Evolutionary conservation across 2,113 vertebrate genomes (phyloP).

Genomic region (Plecturocebus donacophilus): DNA sequence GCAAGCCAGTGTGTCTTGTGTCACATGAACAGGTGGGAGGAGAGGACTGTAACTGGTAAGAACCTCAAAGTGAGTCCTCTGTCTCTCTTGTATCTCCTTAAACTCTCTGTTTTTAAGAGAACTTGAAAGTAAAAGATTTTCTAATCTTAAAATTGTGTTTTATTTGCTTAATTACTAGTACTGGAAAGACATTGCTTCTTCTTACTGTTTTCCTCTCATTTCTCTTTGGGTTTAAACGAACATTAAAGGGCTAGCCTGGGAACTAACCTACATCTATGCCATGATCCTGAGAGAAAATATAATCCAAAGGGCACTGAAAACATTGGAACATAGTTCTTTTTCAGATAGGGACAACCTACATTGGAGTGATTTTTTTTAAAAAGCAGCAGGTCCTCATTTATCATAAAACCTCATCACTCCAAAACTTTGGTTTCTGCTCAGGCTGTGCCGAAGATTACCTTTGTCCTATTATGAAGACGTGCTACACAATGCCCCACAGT

Average conservation of each 20-base stretch:
- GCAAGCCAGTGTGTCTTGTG: background rate
- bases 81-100: background rate
- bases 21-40: background rate
- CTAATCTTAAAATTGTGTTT: conserved; percentile 27
- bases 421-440: background rate
- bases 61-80: background rate
- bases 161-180: conserved; percentile 27
- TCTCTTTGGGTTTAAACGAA: conserved; percentile 34
- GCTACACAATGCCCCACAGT: background rate
- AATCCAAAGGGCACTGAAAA: background rate
- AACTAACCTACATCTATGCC: background rate
- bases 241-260: background rate
- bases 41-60: background rate
- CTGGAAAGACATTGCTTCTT: background rate
- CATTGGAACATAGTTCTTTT: background rate
- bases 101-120: background rate
- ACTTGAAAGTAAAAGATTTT: background rate
- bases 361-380: background rate
- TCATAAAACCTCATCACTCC: conserved; percentile 8
- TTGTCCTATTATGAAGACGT: background rate
- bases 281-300: background rate
- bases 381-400: background rate
- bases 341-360: background rate
- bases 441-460: background rate
- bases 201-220: background rate